Conservation (phyloP, 2,888 invertebrate species). For the Ochropleura leucogaster region DNA sequence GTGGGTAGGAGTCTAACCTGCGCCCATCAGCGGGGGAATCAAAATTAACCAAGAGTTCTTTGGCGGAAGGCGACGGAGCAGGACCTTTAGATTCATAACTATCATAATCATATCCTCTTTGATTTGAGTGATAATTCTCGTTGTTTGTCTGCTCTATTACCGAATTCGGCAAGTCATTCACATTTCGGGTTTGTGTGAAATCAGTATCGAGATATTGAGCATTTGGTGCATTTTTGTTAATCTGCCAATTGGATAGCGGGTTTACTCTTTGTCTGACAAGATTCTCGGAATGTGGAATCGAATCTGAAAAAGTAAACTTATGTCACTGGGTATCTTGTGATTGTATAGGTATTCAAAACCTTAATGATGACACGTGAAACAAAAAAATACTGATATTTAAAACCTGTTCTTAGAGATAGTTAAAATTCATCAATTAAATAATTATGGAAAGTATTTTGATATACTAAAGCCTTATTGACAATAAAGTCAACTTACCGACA, state of each 20-base stretch:
- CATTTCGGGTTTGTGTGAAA: slow-evolving; percentile 55
- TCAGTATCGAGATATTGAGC: slow-evolving; percentile 35
- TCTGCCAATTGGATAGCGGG: slow-evolving; percentile 40
- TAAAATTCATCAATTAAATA: background rate
- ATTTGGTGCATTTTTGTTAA: slow-evolving; percentile 37
- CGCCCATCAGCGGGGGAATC: slow-evolving; percentile 2
- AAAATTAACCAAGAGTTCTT: slow-evolving; percentile 15
- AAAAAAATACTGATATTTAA: background rate
- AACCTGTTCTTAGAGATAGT: background rate
- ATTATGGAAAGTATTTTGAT: background rate
- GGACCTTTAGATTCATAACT: slow-evolving; percentile 21
- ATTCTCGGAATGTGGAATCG: slow-evolving; percentile 58
- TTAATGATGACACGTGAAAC: background rate
- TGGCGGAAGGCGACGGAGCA: background rate
- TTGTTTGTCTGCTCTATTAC: slow-evolving; percentile 20
- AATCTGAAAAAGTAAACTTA: slow-evolving; percentile 60
- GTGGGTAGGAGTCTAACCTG: slow-evolving; percentile 5
- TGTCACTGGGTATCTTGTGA: background rate
- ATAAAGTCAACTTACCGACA: slow-evolving; percentile 70
- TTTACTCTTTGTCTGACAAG: slow-evolving; percentile 49
- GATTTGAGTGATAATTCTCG: slow-evolving; percentile 30
- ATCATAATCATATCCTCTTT: slow-evolving; percentile 17
- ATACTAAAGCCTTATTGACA: background rate
- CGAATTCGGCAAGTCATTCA: slow-evolving; percentile 21
- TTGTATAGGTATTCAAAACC: background rate